Conservation (phyloP, 2,888 invertebrate genomes). For the Zhuqinia jingwanae region DNA sequence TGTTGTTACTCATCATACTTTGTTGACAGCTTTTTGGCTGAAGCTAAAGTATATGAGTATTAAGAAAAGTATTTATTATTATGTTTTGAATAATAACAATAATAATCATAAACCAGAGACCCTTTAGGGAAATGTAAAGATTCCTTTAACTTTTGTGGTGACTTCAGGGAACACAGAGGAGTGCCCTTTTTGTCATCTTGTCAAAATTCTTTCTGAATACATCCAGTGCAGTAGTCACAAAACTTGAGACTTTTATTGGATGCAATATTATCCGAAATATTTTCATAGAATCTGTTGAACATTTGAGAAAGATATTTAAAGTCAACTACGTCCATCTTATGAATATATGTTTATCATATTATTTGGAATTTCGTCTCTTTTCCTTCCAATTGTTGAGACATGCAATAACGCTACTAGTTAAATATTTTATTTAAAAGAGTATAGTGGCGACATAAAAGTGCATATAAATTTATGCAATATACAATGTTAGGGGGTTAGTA, state of each 20-base stretch:
- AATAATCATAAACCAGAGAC: neutral
- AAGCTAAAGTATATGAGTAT: neutral
- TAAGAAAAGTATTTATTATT: conserved; percentile 24
- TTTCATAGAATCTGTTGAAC: no score
- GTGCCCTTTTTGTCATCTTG: conserved; percentile 35
- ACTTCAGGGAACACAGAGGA: conserved; percentile 4
- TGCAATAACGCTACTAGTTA: neutral
- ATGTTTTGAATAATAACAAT: neutral
- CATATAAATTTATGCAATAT: neutral
- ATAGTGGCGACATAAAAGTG: neutral
- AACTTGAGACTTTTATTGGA: conserved; percentile 6
- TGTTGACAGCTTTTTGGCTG: conserved; percentile 23
- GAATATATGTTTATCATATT: no score
- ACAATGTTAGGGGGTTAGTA: conserved; percentile 4
- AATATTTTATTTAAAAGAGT: neutral
- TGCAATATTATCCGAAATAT: neutral
- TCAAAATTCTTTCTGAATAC: conserved; percentile 9
- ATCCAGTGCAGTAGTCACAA: neutral
- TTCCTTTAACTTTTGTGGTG: conserved; percentile 30
- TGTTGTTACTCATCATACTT: neutral
- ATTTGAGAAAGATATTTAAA: no score
- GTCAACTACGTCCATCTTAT: no score
- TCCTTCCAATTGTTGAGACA: no score
- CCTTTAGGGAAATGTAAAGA: neutral
- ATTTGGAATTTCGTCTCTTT: no score